Evolutionary conservation across 64 coral and sea anemone genomes (phyloP).

Genomic region (Exaiptasia diaphana): DNA sequence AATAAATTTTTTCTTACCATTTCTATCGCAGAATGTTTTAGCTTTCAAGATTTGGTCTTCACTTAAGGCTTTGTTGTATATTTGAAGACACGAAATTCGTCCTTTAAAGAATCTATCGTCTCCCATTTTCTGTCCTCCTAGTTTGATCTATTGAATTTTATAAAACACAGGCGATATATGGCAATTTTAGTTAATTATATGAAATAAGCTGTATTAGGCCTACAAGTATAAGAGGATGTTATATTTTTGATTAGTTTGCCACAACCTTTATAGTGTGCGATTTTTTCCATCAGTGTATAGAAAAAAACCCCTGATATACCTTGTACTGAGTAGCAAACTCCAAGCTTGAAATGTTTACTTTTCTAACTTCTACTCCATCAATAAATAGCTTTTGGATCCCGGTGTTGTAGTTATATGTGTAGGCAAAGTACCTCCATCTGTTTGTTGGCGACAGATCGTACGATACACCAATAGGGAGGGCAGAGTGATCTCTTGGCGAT

Average conservation of each 20-base stretch:
- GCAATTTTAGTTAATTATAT: neutral
- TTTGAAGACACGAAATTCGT: slow-evolving; percentile 44
- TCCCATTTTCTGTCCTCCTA: neutral
- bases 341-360: slow-evolving; percentile 1
- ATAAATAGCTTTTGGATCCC: slow-evolving; percentile 54
- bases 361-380: neutral
- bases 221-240: neutral
- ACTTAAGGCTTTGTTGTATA: slow-evolving; percentile 44
- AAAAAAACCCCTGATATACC: slow-evolving; percentile 5
- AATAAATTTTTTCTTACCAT: too few relatives aligned
- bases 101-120: slow-evolving; percentile 24
- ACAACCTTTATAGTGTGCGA: neutral
- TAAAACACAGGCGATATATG: neutral
- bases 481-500: neutral
- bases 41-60: neutral
- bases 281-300: neutral
- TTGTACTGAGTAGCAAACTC: slow-evolving; percentile 21
- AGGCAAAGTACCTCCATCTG: slow-evolving; percentile 42
- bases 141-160: neutral
- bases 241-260: neutral
- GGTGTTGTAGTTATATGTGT: slow-evolving; percentile 44
- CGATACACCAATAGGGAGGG: neutral
- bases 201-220: neutral
- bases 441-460: neutral
- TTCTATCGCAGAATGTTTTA: neutral